Percentiles rank a stretch among this genome's conserved stretches.
Evolutionary conservation across 2,888 invertebrate genomes (phyloP).

Genomic region (Netelia fuscicornis): DNA sequence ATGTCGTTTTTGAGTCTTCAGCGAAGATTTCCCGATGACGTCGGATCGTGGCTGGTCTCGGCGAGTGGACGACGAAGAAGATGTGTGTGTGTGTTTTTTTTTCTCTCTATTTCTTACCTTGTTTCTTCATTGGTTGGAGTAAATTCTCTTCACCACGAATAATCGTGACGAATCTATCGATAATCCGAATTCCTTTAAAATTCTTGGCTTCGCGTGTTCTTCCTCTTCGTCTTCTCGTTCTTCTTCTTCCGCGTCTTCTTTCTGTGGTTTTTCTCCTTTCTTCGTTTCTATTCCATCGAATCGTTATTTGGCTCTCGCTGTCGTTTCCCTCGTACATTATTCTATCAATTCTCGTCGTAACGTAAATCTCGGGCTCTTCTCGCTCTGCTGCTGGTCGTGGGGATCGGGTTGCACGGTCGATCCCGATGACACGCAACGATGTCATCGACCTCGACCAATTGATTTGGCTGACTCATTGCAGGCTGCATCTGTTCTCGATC

Average conservation of each 20-base stretch:
- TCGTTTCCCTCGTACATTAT: conserved; percentile 44
- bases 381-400: conserved; percentile 70
- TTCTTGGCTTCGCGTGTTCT: conserved; percentile 36
- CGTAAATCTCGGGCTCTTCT: conserved; percentile 48
- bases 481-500: conserved; percentile 98
- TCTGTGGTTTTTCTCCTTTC: conserved; percentile 63
- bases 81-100: not conserved
- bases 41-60: conserved; percentile 36
- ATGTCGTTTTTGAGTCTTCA: conserved; percentile 4
- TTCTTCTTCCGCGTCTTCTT: conserved; percentile 42
- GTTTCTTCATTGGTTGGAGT: not conserved
- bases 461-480: conserved; percentile 91
- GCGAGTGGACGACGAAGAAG: conserved; percentile 51
- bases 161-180: conserved; percentile 16
- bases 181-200: conserved; percentile 33
- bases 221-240: conserved; percentile 38
- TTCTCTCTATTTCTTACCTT: not conserved
- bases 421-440: conserved; percentile 72
- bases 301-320: conserved; percentile 59
- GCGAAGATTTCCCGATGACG: conserved; percentile 8
- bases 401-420: conserved; percentile 76
- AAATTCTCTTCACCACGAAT: conserved; percentile 32
- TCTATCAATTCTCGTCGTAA: conserved; percentile 43
- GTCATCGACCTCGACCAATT: conserved; percentile 77
- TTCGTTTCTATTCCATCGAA: conserved; percentile 64